Evolutionary conservation across 1,140 invertebrate species (phyloP), one percentile per base, ranked within the genome.

Genomic region (Hycleus cichorii): DNA sequence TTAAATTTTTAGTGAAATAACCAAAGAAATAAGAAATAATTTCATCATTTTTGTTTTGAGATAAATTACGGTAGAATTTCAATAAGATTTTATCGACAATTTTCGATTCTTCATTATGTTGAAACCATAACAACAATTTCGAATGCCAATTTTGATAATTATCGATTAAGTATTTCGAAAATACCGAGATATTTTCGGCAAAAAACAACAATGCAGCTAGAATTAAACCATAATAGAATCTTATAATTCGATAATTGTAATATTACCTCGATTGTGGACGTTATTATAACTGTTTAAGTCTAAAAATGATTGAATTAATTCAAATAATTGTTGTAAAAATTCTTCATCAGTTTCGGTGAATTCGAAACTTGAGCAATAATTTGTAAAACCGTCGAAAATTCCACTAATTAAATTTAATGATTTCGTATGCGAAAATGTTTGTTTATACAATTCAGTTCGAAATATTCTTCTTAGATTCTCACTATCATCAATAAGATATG

Each of bases 1-100:
- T 55, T 49, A 60, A 66, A 45, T 57, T 62, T 45, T 61, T 58
- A 27, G 65, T 60, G 49, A 69, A 67, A 57, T 68, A 68, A 55
- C 45, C 25, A 48, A 60, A 53, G 40, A 67, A 65, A 48, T 65
- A 47, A 57, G 61, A 55, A 48, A 64, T 64, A 58, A 72, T 53
- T 47, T 43, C 24, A 58, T 54, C 63, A 44, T 62, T 39, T 26
- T 66, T 47, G 27, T 64, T 11, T 2, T 55, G 58, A 49, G 62
- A 49, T 48, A 78, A 62, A 40, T 58, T 45, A 60, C 50, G 52
- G 27, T 77, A 76, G 59, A 75, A 75, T 8, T 43, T 49, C 65
- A 62, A 69, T 10, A 78, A 52, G 3, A 69, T 65, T 8, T 42
- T 11, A 25, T 64, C 60, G 9, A 63, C 74, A 6, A 56, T 47